These are phyloP conservation scores for Arrhamphus sclerolepis DNA, from an alignment of 2,797 vertebrate species.

Conservation along the genomic window DNA sequence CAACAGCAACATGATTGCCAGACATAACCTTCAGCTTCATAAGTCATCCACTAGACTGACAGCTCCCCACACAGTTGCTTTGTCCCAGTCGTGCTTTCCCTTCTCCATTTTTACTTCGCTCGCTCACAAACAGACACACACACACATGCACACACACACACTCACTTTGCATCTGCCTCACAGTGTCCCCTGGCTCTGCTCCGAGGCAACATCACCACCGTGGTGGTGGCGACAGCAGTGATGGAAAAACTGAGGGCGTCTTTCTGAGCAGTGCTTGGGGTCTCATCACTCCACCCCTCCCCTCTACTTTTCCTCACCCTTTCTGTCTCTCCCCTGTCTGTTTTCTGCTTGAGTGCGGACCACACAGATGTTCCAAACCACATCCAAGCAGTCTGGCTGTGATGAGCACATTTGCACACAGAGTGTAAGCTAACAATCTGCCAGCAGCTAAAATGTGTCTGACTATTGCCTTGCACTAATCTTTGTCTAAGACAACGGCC, in stretches of 20 bases:
- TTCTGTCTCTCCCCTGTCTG: constrained; percentile 71
- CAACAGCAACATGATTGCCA: constrained; percentile 66
- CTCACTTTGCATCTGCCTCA: constrained; percentile 49
- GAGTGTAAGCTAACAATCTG: constrained; percentile 78
- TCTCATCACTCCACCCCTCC: constrained; percentile 56
- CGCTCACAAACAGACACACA: constrained; percentile 6
- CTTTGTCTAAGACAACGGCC: constrained; percentile 67
- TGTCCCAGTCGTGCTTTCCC: constrained; percentile 53
- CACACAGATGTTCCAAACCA: constrained; percentile 84
- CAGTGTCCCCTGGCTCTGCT: constrained; percentile 67
- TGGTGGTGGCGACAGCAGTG: constrained; percentile 68
- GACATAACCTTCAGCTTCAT: constrained; percentile 73
- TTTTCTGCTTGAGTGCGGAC: constrained; percentile 77
- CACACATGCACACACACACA: constrained; percentile 18
- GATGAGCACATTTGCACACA: constrained; percentile 83
- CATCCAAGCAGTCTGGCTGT: constrained; percentile 82
- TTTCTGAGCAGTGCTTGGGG: constrained; percentile 66
- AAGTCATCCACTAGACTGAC: constrained; percentile 71
- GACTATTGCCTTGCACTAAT: constrained; percentile 68
- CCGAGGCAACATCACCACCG: constrained; percentile 51
- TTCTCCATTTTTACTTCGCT: constrained; percentile 30
- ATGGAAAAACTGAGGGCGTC: constrained; percentile 80
- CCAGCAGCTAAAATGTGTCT: constrained; percentile 76
- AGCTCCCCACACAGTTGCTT: constrained; percentile 63
- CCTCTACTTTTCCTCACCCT: constrained; percentile 53